Percentiles rank a stretch among this genome's conserved stretches.
Evolutionary conservation across 2,888 invertebrate species (phyloP).

Genomic region (Ennomos erosarius): DNA sequence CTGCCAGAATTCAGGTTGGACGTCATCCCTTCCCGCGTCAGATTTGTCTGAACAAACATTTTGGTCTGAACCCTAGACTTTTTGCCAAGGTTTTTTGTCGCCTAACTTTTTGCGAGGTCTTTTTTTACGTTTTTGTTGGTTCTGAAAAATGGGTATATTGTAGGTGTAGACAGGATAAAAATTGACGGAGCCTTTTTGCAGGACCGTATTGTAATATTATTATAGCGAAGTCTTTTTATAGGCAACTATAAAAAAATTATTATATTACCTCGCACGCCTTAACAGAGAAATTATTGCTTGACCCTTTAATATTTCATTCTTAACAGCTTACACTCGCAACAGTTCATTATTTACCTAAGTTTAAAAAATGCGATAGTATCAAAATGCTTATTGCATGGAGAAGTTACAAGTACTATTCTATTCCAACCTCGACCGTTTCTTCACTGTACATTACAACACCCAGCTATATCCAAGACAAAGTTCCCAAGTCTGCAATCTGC

Average conservation of each 20-base stretch:
- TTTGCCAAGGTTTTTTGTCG: slow-evolving; percentile 1
- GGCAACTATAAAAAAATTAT: slow-evolving; percentile 12
- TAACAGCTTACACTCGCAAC: too few species aligned
- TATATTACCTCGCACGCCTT: slow-evolving; percentile 13
- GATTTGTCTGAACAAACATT: slow-evolving; percentile 24
- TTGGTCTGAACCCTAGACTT: slow-evolving; percentile 7
- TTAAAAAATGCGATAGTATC: neutral
- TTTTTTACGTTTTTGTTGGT: neutral
- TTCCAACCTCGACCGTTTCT: slow-evolving; percentile 8
- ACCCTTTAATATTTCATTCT: too few species aligned
- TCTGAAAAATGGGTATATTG: neutral
- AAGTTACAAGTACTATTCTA: neutral
- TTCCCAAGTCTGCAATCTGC: slow-evolving; percentile 36
- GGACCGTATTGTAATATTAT: too few species aligned
- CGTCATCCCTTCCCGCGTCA: slow-evolving; percentile 37
- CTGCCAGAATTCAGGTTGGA: slow-evolving; percentile 20
- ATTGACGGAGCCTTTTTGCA: slow-evolving; percentile 4
- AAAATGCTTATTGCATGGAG: neutral
- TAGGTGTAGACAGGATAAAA: slow-evolving; percentile 4
- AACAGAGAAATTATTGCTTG: neutral
- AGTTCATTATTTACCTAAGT: too few species aligned
- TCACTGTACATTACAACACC: neutral
- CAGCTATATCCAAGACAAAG: slow-evolving; percentile 29
- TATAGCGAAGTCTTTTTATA: slow-evolving; percentile 10
- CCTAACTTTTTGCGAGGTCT: neutral